These are phyloP conservation scores for Synergus japonicus DNA, from an alignment of 2,888 invertebrate genomes.

Conservation along the genomic window DNA sequence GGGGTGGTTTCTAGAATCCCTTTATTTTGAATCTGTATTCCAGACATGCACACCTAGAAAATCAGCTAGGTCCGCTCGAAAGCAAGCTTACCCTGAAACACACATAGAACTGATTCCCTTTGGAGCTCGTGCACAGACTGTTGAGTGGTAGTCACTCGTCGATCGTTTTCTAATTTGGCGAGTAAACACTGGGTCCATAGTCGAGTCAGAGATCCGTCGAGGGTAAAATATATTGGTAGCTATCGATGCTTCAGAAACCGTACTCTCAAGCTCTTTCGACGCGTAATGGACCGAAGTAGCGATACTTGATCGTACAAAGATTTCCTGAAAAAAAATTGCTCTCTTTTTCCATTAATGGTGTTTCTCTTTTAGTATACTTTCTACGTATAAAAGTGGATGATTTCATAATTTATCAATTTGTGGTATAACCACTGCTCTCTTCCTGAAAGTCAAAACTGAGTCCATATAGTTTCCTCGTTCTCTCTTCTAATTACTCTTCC, in stretches of 20 bases:
- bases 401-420: background rate
- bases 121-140: slow-evolving; percentile 61
- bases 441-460: background rate
- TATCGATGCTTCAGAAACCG: slow-evolving; percentile 49
- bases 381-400: background rate
- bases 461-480: slow-evolving; percentile 9
- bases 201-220: slow-evolving; percentile 46
- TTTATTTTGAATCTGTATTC: slow-evolving; percentile 34
- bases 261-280: slow-evolving; percentile 44
- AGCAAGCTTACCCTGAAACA: slow-evolving; percentile 32
- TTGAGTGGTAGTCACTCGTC: slow-evolving; percentile 67
- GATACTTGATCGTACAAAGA: slow-evolving; percentile 37
- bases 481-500: slow-evolving; percentile 52
- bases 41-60: slow-evolving; percentile 14
- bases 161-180: slow-evolving; percentile 76
- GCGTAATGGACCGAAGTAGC: slow-evolving; percentile 40
- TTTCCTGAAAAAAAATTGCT: slow-evolving; percentile 45
- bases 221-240: slow-evolving; percentile 46
- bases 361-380: slow-evolving; percentile 37
- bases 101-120: slow-evolving; percentile 60
- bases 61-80: slow-evolving; percentile 12
- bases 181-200: slow-evolving; percentile 70
- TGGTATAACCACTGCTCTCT: background rate
- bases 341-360: slow-evolving; percentile 46
- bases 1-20: slow-evolving; percentile 19